phyloP scores from a whole-genome alignment of 1,140 invertebrate genomes.

The Drosophila micromelanica region DNA sequence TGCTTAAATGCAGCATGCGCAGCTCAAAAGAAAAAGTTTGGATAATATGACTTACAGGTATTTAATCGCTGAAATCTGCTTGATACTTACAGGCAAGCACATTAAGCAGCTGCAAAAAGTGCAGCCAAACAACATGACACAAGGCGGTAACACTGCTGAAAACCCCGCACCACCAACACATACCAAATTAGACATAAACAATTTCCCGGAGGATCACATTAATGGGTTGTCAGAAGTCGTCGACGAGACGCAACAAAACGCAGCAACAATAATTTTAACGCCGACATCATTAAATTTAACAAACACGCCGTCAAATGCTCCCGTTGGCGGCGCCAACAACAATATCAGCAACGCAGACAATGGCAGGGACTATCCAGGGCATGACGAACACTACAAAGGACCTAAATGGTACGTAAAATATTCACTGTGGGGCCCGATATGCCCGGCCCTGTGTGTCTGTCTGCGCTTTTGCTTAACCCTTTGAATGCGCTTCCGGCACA shows the following conservation, averaged over 20 bases:
- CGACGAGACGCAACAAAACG: constrained; percentile 58
- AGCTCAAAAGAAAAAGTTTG: not conserved
- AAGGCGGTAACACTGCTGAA: constrained; percentile 40
- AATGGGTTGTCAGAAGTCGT: constrained; percentile 33
- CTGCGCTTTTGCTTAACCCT: constrained; percentile 71
- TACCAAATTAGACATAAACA: constrained; percentile 81
- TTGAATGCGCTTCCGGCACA: constrained; percentile 76
- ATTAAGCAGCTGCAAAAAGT: constrained; percentile 35
- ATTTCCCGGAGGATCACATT: constrained; percentile 64
- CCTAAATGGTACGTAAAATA: constrained; percentile 78
- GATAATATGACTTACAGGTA: constrained; percentile 9
- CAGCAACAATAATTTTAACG: constrained; percentile 83
- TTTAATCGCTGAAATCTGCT: constrained; percentile 63
- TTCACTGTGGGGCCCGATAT: constrained; percentile 47
- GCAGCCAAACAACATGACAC: constrained; percentile 51
- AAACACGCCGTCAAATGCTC: constrained; percentile 71
- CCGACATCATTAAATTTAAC: constrained; percentile 83
- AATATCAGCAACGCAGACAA: constrained; percentile 10
- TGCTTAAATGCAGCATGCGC: constrained; percentile 65
- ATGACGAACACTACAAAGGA: constrained; percentile 69
- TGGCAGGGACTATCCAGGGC: constrained; percentile 16
- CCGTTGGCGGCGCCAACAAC: constrained; percentile 20
- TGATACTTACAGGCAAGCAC: constrained; percentile 63
- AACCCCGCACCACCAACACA: constrained; percentile 44
- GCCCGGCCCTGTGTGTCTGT: not conserved